A percentile compares a stretch with the other conserved stretches of the same genome.
phyloP scores from a whole-genome alignment of 2,797 vertebrate species.

The Gymnodraco acuticeps region DNA sequence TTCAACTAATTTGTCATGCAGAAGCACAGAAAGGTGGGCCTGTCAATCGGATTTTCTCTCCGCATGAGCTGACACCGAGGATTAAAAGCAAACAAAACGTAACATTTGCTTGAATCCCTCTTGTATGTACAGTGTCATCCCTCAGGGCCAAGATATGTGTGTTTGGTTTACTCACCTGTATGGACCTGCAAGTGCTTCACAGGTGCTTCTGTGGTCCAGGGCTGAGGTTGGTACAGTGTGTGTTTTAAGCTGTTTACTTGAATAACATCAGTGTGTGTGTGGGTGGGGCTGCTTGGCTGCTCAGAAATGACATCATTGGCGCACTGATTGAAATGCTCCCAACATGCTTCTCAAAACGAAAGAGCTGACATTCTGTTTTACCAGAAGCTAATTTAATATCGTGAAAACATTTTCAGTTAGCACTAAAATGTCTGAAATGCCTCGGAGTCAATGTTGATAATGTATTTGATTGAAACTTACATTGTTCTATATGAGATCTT shows the following conservation, averaged over 20 bases:
- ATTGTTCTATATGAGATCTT: too few species aligned
- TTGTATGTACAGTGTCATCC: conserved; percentile 51
- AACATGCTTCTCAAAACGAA: background rate
- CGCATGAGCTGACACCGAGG: conserved; percentile 46
- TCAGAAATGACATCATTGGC: conserved; percentile 45
- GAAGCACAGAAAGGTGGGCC: conserved; percentile 49
- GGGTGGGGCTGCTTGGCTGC: conserved; percentile 24
- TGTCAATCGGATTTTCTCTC: conserved; percentile 41
- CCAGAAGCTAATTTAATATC: background rate
- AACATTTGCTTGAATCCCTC: conserved; percentile 47
- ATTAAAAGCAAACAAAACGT: conserved; percentile 57
- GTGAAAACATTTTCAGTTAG: background rate
- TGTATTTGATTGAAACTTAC: too few species aligned
- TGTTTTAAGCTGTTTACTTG: conserved; percentile 45
- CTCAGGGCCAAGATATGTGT: conserved; percentile 31
- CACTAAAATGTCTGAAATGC: background rate
- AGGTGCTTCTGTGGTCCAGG: conserved; percentile 57
- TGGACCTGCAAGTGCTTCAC: conserved; percentile 59
- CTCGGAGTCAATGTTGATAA: too few species aligned
- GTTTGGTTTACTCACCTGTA: conserved; percentile 72
- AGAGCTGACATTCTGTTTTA: background rate
- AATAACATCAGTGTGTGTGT: conserved; percentile 37
- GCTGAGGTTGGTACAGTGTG: conserved; percentile 18
- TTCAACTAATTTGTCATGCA: conserved; percentile 52
- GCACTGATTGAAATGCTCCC: conserved; percentile 25